Percentiles rank a stretch among this genome's conserved stretches.
phyloP scores from a whole-genome alignment of 2,888 invertebrate genomes.

The Troides oblongomaculatus region DNA sequence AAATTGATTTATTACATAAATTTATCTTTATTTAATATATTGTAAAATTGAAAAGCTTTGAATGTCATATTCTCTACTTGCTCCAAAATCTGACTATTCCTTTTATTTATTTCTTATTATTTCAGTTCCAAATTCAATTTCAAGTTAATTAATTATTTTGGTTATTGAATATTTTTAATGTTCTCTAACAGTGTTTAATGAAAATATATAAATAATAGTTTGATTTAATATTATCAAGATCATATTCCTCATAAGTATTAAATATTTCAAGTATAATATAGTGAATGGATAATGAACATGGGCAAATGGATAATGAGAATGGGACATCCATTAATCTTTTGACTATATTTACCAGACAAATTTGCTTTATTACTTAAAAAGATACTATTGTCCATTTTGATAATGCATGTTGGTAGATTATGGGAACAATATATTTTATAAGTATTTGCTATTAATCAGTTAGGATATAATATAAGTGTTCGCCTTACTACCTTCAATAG shows the following conservation, averaged over 20 bases:
- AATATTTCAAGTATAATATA: not conserved
- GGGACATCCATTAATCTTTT: no score
- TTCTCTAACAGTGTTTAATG: not conserved
- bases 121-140: slow-evolving; percentile 18
- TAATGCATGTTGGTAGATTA: no score
- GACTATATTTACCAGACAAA: no score
- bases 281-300: not conserved
- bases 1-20: slow-evolving; percentile 26
- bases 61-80: slow-evolving; percentile 8
- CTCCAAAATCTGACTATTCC: not conserved
- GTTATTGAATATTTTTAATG: not conserved
- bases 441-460: no score
- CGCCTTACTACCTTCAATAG: no score
- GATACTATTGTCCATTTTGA: no score
- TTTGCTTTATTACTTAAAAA: no score
- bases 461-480: no score
- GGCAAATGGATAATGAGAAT: not conserved
- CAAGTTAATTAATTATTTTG: not conserved
- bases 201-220: not conserved
- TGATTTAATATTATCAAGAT: not conserved
- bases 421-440: no score
- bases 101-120: not conserved
- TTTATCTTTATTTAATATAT: slow-evolving; percentile 13
- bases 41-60: slow-evolving; percentile 20
- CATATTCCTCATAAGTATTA: not conserved